A percentile compares a stretch with the other conserved stretches of the same genome.
These are phyloP conservation scores for Achlya flavicornis DNA, from an alignment of 2,888 invertebrate species.

Conservation along the genomic window DNA sequence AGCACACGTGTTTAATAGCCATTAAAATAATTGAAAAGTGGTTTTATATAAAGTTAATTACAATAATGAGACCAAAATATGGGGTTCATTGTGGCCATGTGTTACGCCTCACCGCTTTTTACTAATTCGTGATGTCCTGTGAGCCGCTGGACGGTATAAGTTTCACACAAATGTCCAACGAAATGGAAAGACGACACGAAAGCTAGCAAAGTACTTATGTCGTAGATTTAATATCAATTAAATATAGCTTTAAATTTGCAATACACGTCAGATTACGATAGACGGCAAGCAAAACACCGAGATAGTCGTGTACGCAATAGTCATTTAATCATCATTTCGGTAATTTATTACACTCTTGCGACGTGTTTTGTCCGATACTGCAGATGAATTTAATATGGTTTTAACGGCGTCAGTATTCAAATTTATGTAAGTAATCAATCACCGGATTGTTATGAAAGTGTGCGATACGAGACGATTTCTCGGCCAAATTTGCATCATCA, in stretches of 20 bases:
- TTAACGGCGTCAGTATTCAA: slow-evolving; percentile 79
- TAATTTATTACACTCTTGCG: slow-evolving; percentile 76
- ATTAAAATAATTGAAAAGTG: slow-evolving; percentile 75
- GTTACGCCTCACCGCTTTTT: slow-evolving; percentile 66
- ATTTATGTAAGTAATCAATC: slow-evolving; percentile 83
- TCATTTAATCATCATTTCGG: slow-evolving; percentile 74
- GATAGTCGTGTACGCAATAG: slow-evolving; percentile 58
- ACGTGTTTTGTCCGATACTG: slow-evolving; percentile 77
- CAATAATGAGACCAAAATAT: slow-evolving; percentile 72
- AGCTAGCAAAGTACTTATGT: not conserved
- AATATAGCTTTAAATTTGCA: slow-evolving; percentile 43
- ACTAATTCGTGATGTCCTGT: slow-evolving; percentile 81
- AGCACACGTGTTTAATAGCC: slow-evolving; percentile 79
- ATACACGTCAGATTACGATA: slow-evolving; percentile 46
- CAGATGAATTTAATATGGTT: slow-evolving; percentile 79
- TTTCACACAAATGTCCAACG: slow-evolving; percentile 5
- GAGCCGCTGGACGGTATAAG: slow-evolving; percentile 27
- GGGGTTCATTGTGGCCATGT: slow-evolving; percentile 62
- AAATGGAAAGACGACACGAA: not conserved
- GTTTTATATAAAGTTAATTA: slow-evolving; percentile 81
- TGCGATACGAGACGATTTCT: slow-evolving; percentile 78
- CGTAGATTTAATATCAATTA: slow-evolving; percentile 48
- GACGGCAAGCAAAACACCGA: slow-evolving; percentile 39
- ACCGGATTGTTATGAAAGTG: slow-evolving; percentile 81
- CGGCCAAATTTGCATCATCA: slow-evolving; percentile 77